phyloP scores from a whole-genome alignment of 2,888 invertebrate genomes.

The Folsomia candida region DNA sequence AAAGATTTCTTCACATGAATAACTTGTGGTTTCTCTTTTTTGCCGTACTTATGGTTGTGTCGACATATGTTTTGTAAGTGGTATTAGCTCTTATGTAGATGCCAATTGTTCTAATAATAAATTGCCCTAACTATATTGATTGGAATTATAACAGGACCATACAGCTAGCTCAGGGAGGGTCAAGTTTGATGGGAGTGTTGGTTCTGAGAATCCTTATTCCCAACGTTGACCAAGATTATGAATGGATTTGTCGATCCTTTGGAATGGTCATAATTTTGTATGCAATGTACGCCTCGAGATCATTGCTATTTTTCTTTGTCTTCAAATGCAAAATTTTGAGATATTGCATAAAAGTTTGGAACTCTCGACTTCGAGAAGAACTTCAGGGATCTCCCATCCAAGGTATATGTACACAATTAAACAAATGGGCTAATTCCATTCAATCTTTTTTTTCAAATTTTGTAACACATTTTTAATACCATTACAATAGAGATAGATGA shows the following conservation, averaged over 20 bases:
- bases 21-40: conserved; percentile 35
- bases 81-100: neutral
- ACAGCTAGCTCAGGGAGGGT: conserved; percentile 22
- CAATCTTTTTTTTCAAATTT: too few relatives aligned
- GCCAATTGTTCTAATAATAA: neutral
- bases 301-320: conserved; percentile 33
- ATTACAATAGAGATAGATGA: too few relatives aligned
- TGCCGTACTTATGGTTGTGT: conserved; percentile 14
- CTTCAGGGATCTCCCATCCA: neutral
- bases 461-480: too few relatives aligned
- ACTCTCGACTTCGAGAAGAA: neutral
- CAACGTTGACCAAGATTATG: neutral
- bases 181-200: conserved; percentile 28
- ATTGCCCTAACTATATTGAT: too few relatives aligned
- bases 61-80: conserved; percentile 26
- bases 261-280: conserved; percentile 35
- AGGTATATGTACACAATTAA: neutral
- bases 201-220: conserved; percentile 22
- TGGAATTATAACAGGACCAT: neutral
- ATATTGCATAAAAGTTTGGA: conserved; percentile 29
- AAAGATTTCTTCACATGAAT: conserved; percentile 23
- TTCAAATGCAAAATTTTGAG: conserved; percentile 35
- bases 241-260: conserved; percentile 17
- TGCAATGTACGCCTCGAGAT: conserved; percentile 37
- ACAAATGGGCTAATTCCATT: too few relatives aligned